Conservation (phyloP, 2,797 vertebrate species). For the Dromococcyx pavoninus region DNA sequence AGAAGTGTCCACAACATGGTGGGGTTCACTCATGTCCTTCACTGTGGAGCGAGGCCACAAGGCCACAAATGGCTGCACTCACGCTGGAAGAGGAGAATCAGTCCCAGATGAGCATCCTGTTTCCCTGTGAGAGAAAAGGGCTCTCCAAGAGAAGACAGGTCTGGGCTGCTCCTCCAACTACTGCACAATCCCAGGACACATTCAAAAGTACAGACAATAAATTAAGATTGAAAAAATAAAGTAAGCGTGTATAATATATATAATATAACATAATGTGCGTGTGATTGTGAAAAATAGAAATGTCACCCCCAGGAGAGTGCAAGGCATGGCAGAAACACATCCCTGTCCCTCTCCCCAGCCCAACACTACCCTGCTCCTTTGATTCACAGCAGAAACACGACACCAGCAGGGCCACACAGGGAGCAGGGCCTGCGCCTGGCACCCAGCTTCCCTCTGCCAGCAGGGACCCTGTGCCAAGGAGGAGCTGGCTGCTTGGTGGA, state of each 20-base stretch:
- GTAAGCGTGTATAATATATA: neutral
- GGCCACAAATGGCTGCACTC: neutral
- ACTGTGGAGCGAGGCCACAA: neutral
- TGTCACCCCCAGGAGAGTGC: slow-evolving; percentile 26
- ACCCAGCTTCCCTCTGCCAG: slow-evolving; percentile 10
- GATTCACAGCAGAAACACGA: slow-evolving; percentile 18
- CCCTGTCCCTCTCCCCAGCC: neutral
- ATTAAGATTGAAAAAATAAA: slow-evolving; percentile 50
- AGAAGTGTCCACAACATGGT: neutral
- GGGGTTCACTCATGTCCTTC: neutral
- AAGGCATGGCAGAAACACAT: slow-evolving; percentile 9
- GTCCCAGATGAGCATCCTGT: neutral
- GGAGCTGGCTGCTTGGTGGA: neutral
- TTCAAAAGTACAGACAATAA: slow-evolving; percentile 64
- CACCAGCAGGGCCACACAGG: slow-evolving; percentile 26
- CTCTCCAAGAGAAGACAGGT: slow-evolving; percentile 25
- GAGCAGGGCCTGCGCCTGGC: neutral
- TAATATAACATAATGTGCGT: slow-evolving; percentile 38
- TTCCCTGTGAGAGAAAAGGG: neutral
- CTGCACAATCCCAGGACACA: slow-evolving; percentile 60
- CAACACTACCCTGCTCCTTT: slow-evolving; percentile 18
- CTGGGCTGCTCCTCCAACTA: slow-evolving; percentile 38
- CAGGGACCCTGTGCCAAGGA: neutral
- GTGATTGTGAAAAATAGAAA: slow-evolving; percentile 62
- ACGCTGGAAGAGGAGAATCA: neutral